A percentile compares a stretch with the other conserved stretches of the same genome.
phyloP scores from a whole-genome alignment of 2,888 invertebrate genomes.

The Geotrupes spiniger region DNA sequence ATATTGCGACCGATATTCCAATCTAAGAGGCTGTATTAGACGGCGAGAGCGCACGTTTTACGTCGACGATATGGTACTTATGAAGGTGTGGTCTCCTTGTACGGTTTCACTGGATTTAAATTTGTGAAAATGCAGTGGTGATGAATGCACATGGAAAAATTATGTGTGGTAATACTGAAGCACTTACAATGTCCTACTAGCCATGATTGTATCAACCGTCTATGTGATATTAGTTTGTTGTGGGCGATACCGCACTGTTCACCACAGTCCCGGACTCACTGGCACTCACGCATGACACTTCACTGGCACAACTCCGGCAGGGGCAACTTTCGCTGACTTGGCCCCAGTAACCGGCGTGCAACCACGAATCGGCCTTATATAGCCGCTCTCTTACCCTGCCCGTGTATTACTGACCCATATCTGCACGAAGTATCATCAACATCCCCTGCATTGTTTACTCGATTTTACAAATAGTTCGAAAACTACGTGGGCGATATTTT shows the following conservation, averaged over 20 bases:
- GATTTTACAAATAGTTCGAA: too few species aligned
- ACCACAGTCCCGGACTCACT: conserved; percentile 30
- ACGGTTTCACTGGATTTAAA: too few species aligned
- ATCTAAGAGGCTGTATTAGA: too few species aligned
- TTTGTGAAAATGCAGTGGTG: too few species aligned
- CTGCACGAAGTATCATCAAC: background rate
- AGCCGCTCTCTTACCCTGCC: conserved; percentile 32
- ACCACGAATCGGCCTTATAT: conserved; percentile 37
- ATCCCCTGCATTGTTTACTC: too few species aligned
- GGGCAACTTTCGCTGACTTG: conserved; percentile 33
- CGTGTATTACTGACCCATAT: conserved; percentile 25
- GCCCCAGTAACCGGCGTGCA: conserved; percentile 37
- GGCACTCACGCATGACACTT: conserved; percentile 30
- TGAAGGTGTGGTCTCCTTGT: too few species aligned
- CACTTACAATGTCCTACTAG: conserved; percentile 7
- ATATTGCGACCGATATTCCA: too few species aligned
- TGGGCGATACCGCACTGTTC: conserved; percentile 29
- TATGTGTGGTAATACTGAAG: too few species aligned
- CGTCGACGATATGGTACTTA: too few species aligned
- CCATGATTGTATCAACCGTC: conserved; percentile 3
- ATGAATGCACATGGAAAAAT: too few species aligned
- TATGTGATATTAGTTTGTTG: conserved; percentile 6
- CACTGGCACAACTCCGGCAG: conserved; percentile 29
- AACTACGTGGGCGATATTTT: too few species aligned
- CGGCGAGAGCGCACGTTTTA: too few species aligned